A percentile compares a stretch with the other conserved stretches of the same genome.
Conservation (phyloP, 2,888 invertebrate species). For the Falcaria lacertinaria region DNA sequence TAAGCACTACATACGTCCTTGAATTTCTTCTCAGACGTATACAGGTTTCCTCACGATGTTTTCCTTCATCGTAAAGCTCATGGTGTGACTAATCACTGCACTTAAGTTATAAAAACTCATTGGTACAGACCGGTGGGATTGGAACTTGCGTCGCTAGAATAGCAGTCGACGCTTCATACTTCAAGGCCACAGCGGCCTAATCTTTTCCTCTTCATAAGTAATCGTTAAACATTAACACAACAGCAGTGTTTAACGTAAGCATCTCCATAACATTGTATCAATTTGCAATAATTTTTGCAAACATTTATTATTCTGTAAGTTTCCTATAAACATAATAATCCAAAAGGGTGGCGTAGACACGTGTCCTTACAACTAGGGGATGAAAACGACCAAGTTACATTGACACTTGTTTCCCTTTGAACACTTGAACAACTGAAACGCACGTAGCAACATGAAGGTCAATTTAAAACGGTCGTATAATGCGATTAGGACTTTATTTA, state of each 20-base stretch:
- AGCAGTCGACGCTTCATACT: too few relatives aligned
- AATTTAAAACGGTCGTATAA: slow-evolving; percentile 30
- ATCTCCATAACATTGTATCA: slow-evolving; percentile 5
- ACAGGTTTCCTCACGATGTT: too few relatives aligned
- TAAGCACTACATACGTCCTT: too few relatives aligned
- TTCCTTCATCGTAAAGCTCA: too few relatives aligned
- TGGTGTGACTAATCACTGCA: too few relatives aligned
- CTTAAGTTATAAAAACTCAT: too few relatives aligned
- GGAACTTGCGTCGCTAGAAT: too few relatives aligned
- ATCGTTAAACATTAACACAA: background rate
- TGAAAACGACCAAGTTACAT: slow-evolving; percentile 25
- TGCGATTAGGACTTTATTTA: slow-evolving; percentile 54
- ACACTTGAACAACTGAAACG: background rate
- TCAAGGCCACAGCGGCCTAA: too few relatives aligned
- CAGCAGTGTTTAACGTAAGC: background rate
- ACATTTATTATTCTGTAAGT: slow-evolving; percentile 62
- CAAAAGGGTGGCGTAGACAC: slow-evolving; percentile 62
- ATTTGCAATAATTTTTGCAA: slow-evolving; percentile 56
- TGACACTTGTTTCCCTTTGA: slow-evolving; percentile 21
- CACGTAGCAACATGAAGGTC: slow-evolving; percentile 18
- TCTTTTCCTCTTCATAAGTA: too few relatives aligned
- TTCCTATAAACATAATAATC: slow-evolving; percentile 39
- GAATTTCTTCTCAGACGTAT: too few relatives aligned
- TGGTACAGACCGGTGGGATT: too few relatives aligned
- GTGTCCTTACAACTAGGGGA: slow-evolving; percentile 52